Conservation (phyloP, 2,797 vertebrate genomes). For the Epinephelus awoara region DNA sequence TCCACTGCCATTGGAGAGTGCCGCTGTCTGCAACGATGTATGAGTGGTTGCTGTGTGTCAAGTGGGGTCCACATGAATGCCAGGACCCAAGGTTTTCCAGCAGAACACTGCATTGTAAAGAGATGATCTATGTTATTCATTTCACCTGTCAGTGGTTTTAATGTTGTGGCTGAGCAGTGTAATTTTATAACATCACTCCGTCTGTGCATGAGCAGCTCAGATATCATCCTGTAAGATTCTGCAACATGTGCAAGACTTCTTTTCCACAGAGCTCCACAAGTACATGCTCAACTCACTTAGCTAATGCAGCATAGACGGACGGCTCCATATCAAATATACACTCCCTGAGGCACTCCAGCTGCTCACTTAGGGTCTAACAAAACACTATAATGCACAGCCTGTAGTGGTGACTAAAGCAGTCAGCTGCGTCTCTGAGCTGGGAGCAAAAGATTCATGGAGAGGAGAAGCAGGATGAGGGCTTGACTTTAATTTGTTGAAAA, state of each 20-base stretch:
- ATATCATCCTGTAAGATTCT: not conserved
- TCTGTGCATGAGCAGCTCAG: not conserved
- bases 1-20: too few species aligned
- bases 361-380: constrained; percentile 45
- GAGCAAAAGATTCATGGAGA: constrained; percentile 32
- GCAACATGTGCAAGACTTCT: not conserved
- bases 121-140: too few species aligned
- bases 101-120: too few species aligned
- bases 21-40: too few species aligned
- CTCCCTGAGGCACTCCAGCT: constrained; percentile 52
- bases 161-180: too few species aligned
- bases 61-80: too few species aligned
- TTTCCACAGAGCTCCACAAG: constrained; percentile 5
- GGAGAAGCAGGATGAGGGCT: constrained; percentile 30
- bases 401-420: constrained; percentile 27
- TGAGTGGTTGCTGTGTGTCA: too few species aligned
- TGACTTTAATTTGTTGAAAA: constrained; percentile 69
- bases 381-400: constrained; percentile 35
- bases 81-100: too few species aligned
- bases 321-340: constrained; percentile 37
- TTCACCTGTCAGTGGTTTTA: too few species aligned
- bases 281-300: constrained; percentile 12
- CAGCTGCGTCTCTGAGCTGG: constrained; percentile 23
- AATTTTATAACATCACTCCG: not conserved
- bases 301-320: constrained; percentile 40